Evolutionary conservation across 53 echinoderm and acorn worm genomes (phyloP).

Genomic region (Luidia sarsii): DNA sequence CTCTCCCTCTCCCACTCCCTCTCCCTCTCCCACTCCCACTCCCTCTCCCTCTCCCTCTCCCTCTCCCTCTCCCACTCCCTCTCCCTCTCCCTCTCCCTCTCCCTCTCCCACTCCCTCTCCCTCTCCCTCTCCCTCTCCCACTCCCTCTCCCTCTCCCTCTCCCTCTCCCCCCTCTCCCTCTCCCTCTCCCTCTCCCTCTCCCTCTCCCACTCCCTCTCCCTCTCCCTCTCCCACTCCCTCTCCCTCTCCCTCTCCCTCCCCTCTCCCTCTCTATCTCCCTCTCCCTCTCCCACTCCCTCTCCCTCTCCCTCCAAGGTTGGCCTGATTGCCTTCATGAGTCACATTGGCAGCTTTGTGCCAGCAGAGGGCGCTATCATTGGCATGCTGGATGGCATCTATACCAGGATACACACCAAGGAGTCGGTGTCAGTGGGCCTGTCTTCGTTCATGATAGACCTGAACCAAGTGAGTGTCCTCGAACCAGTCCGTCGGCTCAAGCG

Average conservation of each 20-base stretch:
- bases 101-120: background rate
- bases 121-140: background rate
- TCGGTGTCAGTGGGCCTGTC: conserved; percentile 93
- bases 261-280: too few species aligned
- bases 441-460: conserved; percentile 96
- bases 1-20: too few species aligned
- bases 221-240: background rate
- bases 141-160: background rate
- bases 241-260: background rate
- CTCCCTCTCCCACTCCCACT: too few species aligned
- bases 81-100: too few species aligned
- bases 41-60: too few species aligned
- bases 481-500: too few species aligned
- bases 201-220: too few species aligned
- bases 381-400: conserved; percentile 89
- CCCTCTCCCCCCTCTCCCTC: too few species aligned
- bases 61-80: too few species aligned
- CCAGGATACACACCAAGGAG: conserved; percentile 85
- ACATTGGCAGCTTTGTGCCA: conserved; percentile 98
- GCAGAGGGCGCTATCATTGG: conserved; percentile 82
- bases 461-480: too few species aligned
- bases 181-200: too few species aligned
- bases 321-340: conserved; percentile 87
- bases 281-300: background rate
- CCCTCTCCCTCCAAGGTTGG: conserved; percentile 67